phyloP scores from a whole-genome alignment of 2,113 vertebrate genomes.

The Phylloscopus whistleri region DNA sequence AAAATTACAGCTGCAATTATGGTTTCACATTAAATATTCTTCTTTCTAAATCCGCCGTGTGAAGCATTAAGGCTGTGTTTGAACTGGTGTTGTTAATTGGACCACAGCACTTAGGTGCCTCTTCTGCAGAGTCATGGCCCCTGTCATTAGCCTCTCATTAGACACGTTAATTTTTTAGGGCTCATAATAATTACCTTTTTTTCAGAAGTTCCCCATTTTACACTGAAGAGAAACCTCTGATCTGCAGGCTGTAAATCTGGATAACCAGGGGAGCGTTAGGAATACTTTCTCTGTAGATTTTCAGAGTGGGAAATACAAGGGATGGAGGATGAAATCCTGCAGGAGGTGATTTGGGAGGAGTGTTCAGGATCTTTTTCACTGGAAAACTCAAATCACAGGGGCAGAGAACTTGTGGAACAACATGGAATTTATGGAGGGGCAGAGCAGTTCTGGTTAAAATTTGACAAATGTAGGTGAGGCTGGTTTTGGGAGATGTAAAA shows the following conservation, averaged over 20 bases:
- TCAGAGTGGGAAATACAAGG: not conserved
- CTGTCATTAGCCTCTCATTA: constrained; percentile 55
- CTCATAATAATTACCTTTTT: constrained; percentile 24
- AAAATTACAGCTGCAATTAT: constrained; percentile 35
- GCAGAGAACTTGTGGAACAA: not conserved
- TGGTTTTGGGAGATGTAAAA: not conserved
- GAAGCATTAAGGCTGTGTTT: constrained; percentile 41
- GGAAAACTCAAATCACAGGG: not conserved
- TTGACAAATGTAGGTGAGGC: not conserved
- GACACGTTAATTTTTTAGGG: constrained; percentile 49
- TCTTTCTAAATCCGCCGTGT: not conserved
- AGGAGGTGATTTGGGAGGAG: not conserved
- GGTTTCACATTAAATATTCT: constrained; percentile 32
- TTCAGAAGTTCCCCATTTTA: not conserved
- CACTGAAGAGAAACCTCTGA: not conserved
- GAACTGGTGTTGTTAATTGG: constrained; percentile 41
- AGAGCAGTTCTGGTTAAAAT: not conserved
- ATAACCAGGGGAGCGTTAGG: not conserved
- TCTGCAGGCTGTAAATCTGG: constrained; percentile 4
- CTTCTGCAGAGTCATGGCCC: constrained; percentile 12
- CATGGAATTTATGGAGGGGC: not conserved
- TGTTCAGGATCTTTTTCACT: not conserved
- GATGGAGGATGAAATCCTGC: not conserved
- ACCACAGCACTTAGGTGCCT: constrained; percentile 7
- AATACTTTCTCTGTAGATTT: not conserved